These are phyloP conservation scores for Sarcophaga carnaria DNA, from an alignment of 2,888 invertebrate species.

Conservation along the genomic window DNA sequence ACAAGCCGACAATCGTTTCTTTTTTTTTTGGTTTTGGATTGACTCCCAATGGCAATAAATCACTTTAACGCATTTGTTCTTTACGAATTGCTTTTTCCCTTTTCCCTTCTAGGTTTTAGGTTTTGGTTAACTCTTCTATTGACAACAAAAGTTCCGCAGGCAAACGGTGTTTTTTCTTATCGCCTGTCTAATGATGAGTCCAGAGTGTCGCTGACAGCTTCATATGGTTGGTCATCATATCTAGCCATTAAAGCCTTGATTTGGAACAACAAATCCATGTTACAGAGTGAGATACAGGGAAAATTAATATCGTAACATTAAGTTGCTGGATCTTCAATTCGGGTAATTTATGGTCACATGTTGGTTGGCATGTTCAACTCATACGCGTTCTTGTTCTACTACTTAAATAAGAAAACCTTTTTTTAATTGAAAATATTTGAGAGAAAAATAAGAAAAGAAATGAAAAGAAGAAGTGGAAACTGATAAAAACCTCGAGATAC, in stretches of 20 bases:
- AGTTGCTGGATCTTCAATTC: neutral
- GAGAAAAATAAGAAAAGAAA: conserved; percentile 16
- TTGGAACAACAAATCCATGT: too few species aligned
- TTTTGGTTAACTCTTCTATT: conserved; percentile 9
- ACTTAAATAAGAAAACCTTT: conserved; percentile 76
- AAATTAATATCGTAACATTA: conserved; percentile 50
- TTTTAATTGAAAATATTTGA: conserved; percentile 65
- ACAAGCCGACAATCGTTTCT: conserved; percentile 42
- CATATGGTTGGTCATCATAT: too few species aligned
- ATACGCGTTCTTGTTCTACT: conserved; percentile 62
- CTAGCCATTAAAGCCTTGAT: too few species aligned
- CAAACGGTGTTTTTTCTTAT: neutral
- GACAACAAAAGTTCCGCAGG: conserved; percentile 63
- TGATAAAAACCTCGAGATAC: conserved; percentile 37
- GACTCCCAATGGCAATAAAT: conserved; percentile 56
- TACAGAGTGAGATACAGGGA: neutral
- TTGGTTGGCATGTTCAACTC: neutral
- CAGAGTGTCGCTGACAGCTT: conserved; percentile 14
- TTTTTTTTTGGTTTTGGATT: neutral
- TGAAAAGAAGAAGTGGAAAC: neutral
- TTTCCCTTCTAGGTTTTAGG: too few species aligned
- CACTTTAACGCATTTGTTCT: conserved; percentile 18
- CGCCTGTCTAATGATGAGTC: neutral
- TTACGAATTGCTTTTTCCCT: too few species aligned
- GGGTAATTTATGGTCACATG: conserved; percentile 43